These are phyloP conservation scores for Metacarcinus magister DNA, from an alignment of 2,888 invertebrate genomes.

Conservation along the genomic window DNA sequence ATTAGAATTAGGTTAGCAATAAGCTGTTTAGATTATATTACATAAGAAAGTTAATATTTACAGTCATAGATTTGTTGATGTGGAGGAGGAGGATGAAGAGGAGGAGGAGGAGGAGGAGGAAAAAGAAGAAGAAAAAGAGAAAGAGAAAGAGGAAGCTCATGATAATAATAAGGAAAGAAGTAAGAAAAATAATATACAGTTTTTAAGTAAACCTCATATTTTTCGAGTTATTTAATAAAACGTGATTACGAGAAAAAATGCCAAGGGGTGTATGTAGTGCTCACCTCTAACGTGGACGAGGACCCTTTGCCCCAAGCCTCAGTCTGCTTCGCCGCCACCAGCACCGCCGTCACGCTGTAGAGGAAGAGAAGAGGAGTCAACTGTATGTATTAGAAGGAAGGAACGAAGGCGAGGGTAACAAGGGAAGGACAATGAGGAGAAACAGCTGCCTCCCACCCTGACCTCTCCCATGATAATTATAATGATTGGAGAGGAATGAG, in stretches of 20 bases:
- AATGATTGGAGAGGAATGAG: not conserved
- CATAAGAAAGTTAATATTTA: not conserved
- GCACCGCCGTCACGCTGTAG: not conserved
- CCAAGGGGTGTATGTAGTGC: not conserved
- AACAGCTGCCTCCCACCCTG: not conserved
- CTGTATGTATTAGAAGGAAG: no score
- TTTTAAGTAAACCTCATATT: no score
- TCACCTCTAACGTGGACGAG: not conserved
- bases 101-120: not conserved
- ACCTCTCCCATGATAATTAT: not conserved
- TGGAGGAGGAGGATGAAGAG: not conserved
- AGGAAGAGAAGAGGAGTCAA: not conserved
- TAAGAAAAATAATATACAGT: not conserved
- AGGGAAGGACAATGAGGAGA: not conserved
- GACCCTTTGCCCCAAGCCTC: not conserved
- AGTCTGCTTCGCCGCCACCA: not conserved
- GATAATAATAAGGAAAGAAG: not conserved
- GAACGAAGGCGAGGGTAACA: not conserved
- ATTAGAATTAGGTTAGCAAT: not conserved
- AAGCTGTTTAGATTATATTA: no score
- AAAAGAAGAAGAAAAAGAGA: not conserved
- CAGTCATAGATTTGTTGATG: not conserved
- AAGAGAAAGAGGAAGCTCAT: not conserved
- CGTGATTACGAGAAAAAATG: no score
- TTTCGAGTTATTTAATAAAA: no score